phyloP scores from a whole-genome alignment of 2,888 invertebrate genomes.

The Dicranocentrus wangi region DNA sequence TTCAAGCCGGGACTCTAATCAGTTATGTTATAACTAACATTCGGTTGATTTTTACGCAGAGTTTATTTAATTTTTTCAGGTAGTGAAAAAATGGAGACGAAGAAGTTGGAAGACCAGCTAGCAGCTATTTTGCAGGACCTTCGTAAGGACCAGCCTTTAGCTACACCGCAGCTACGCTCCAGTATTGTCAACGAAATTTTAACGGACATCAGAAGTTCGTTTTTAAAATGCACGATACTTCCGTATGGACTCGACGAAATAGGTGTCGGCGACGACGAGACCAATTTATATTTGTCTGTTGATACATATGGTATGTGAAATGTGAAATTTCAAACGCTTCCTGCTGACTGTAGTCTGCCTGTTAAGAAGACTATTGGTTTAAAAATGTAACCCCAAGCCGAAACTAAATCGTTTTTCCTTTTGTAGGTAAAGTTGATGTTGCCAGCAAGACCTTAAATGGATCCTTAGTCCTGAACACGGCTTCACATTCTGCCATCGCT shows the following conservation, averaged over 20 bases:
- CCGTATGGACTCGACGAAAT: slow-evolving; percentile 53
- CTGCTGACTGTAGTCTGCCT: neutral
- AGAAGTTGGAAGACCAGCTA: slow-evolving; percentile 42
- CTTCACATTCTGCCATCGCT: slow-evolving; percentile 4
- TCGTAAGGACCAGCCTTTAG: slow-evolving; percentile 14
- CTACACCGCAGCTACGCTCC: neutral
- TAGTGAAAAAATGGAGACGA: neutral
- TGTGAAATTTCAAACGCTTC: neutral
- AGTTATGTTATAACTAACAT: too few species aligned
- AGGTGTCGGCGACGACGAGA: slow-evolving; percentile 28
- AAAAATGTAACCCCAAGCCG: too few species aligned
- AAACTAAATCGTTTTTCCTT: neutral
- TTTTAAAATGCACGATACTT: slow-evolving; percentile 48
- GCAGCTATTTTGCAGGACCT: slow-evolving; percentile 19
- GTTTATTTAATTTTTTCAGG: neutral
- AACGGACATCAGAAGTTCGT: slow-evolving; percentile 32
- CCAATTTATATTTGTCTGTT: slow-evolving; percentile 42
- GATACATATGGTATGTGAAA: slow-evolving; percentile 43
- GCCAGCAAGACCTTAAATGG: slow-evolving; percentile 29
- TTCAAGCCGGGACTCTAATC: too few species aligned
- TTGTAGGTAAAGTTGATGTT: slow-evolving; percentile 42
- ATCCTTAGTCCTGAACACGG: slow-evolving; percentile 1
- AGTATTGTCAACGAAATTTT: slow-evolving; percentile 29
- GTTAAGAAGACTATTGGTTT: too few species aligned
- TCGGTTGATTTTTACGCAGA: too few species aligned